Conservation (phyloP, 2,888 invertebrate species). For the Lithophane leautieri region DNA sequence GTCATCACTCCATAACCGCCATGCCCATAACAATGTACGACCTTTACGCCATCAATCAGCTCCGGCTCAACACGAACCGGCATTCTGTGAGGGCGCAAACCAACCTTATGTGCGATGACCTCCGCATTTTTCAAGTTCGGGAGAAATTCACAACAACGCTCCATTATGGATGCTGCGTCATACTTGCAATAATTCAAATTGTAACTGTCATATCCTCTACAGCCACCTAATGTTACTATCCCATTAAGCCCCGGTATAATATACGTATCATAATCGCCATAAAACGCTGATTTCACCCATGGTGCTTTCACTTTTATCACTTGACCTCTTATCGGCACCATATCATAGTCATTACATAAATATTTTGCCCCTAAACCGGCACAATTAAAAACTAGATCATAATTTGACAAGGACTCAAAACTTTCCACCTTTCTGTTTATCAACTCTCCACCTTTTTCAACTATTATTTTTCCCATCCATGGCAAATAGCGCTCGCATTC, state of each 20-base stretch:
- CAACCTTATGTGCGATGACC: constrained; percentile 92
- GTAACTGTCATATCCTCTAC: constrained; percentile 95
- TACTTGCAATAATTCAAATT: constrained; percentile 92
- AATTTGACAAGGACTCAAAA: constrained; percentile 91
- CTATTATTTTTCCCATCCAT: constrained; percentile 93
- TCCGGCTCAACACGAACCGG: constrained; percentile 94
- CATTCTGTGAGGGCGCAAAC: constrained; percentile 95
- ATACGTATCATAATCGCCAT: constrained; percentile 96
- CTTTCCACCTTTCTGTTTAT: constrained; percentile 89
- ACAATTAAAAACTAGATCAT: constrained; percentile 96
- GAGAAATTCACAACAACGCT: constrained; percentile 94
- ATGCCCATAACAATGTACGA: constrained; percentile 98
- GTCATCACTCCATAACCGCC: constrained; percentile 98
- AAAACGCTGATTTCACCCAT: constrained; percentile 97
- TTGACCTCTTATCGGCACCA: constrained; percentile 96
- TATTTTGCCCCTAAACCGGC: constrained; percentile 95
- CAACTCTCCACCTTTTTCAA: constrained; percentile 91
- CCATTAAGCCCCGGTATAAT: constrained; percentile 94
- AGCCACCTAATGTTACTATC: constrained; percentile 95
- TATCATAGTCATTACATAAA: constrained; percentile 93
- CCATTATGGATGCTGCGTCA: constrained; percentile 94
- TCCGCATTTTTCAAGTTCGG: constrained; percentile 92
- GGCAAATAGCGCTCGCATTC: constrained; percentile 94
- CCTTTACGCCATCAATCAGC: constrained; percentile 84
- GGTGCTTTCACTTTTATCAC: constrained; percentile 95